Conservation (phyloP, 2,113 vertebrate species). For the Vanacampus margaritifer region DNA sequence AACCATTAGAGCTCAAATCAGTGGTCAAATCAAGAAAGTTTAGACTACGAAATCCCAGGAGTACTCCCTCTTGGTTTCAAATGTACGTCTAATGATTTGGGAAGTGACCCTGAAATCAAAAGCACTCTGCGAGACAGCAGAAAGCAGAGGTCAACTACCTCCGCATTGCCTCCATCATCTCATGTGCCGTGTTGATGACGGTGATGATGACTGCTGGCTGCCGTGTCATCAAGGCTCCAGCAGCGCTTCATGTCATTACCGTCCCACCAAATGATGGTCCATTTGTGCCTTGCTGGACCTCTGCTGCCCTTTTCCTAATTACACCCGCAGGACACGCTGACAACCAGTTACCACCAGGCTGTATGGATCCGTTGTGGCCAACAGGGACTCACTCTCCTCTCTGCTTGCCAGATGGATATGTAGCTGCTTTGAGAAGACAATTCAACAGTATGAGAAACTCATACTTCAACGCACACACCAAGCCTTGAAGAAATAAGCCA, state of each 20-base stretch:
- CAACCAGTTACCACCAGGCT: slow-evolving; percentile 34
- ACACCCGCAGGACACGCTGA: slow-evolving; percentile 56
- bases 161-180: slow-evolving; percentile 19
- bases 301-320: slow-evolving; percentile 63
- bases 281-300: slow-evolving; percentile 56
- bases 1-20: slow-evolving; percentile 1
- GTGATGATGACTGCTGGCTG: slow-evolving; percentile 40
- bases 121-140: slow-evolving; percentile 12
- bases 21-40: not conserved
- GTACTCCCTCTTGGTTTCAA: slow-evolving; percentile 1
- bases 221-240: slow-evolving; percentile 41
- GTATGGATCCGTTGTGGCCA: slow-evolving; percentile 22
- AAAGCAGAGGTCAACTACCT: slow-evolving; percentile 14
- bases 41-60: not conserved
- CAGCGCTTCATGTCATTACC: slow-evolving; percentile 50
- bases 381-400: slow-evolving; percentile 29
- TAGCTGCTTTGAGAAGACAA: slow-evolving; percentile 26
- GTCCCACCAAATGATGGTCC: slow-evolving; percentile 56
- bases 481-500: slow-evolving; percentile 15
- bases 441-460: slow-evolving; percentile 15
- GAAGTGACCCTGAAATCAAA: slow-evolving; percentile 21
- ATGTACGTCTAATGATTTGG: slow-evolving; percentile 12
- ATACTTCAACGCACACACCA: slow-evolving; percentile 20
- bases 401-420: slow-evolving; percentile 36
- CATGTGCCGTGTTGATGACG: slow-evolving; percentile 19